Evolutionary conservation across 2,888 invertebrate species (phyloP).

Genomic region (Odontocolon sp.): DNA sequence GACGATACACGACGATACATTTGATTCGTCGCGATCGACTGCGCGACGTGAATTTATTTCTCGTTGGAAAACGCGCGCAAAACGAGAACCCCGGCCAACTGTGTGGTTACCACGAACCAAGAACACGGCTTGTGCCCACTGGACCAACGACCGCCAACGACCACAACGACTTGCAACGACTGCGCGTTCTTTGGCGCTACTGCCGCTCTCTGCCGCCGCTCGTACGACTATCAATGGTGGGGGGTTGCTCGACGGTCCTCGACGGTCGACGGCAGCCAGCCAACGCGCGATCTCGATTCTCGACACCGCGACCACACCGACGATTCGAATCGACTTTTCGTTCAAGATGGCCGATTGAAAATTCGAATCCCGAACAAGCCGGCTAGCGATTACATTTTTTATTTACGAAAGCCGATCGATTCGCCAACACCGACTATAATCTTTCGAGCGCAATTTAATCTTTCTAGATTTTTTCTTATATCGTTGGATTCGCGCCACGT

Average conservation of each 20-base stretch:
- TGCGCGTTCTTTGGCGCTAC: slow-evolving; percentile 66
- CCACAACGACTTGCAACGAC: too few species aligned
- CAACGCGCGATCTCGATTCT: slow-evolving; percentile 17
- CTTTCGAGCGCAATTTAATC: too few species aligned
- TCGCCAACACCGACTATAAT: too few species aligned
- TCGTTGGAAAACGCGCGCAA: slow-evolving; percentile 41
- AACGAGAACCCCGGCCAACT: slow-evolving; percentile 33
- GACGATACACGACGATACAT: slow-evolving; percentile 13
- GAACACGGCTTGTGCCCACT: slow-evolving; percentile 43
- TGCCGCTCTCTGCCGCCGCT: too few species aligned
- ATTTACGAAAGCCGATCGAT: neutral
- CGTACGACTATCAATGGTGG: slow-evolving; percentile 9
- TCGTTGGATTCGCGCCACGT: neutral
- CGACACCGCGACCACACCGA: too few species aligned
- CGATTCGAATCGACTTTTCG: too few species aligned
- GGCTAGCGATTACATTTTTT: neutral
- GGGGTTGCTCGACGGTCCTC: neutral
- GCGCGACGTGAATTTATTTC: neutral
- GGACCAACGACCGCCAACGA: slow-evolving; percentile 62
- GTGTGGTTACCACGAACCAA: slow-evolving; percentile 52
- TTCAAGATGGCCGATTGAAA: slow-evolving; percentile 46
- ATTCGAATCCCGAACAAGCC: slow-evolving; percentile 14
- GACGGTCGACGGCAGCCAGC: too few species aligned
- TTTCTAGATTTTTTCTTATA: neutral
- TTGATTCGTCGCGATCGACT: slow-evolving; percentile 33